Base-by-base conservation (phyloP, 2,113 vertebrate species). In the Nematolebias whitei region DNA sequence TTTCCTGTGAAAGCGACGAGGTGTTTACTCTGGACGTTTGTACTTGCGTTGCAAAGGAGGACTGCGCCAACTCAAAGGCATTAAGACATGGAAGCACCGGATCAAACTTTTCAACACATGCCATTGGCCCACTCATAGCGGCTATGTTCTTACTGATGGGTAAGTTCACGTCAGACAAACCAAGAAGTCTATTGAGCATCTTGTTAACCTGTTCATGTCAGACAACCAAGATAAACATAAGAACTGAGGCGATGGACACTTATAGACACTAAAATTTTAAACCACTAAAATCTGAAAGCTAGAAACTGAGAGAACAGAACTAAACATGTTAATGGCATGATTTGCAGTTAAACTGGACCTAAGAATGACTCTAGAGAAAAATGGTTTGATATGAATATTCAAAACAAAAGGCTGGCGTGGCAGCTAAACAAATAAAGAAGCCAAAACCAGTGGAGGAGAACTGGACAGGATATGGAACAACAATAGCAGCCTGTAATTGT, bases 141-240 rank as follows among this genome's bases (percentile, higher is more conserved):
- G 92, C 63, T 74, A 67, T 76, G 63, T 93, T 78, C 83, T 61
- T 94, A 74, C 85, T 96, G 79, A 78, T 95, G 58, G 0, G 95
- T 96, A 85, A 94, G 94, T 95, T 47, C 2, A 65, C 5, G 26
- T 2, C 43, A 49, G 32, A 35, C 32, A 35, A 35, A 10, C 16
- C 58, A 40, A 2, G 26, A 61, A 4, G 2, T n/a, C 6, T 56
- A 9, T 5, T 48, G 8, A 10, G 16, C 11, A 50, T 50, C 50
- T 1, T n/a, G 49, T 20, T 5, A 19, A 44, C 5, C 39, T 26
- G 18, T 45, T 20, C 35, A 16, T 22, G 11, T 43, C 15, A 43
- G 19, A 22, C 29, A 11, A 48, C 7, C 13, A 35, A 16, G 16
- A 4, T 22, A 4, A 9, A 35, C 3, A 35, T 5, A 48, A 35